Evolutionary conservation across 1,140 invertebrate species (phyloP), one percentile per base, ranked within the genome.

Genomic region (Drosophila ficusphila): DNA sequence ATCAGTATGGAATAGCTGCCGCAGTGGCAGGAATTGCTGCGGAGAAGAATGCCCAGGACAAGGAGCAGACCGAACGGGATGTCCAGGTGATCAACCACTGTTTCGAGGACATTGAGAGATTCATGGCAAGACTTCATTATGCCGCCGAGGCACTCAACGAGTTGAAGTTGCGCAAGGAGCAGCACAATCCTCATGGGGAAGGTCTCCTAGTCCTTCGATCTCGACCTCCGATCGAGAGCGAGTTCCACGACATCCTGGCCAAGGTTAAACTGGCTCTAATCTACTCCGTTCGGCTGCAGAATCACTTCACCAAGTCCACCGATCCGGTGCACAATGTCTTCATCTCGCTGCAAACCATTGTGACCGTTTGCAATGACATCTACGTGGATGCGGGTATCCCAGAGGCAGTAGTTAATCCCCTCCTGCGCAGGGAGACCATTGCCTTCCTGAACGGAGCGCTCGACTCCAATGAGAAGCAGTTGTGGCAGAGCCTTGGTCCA

Each of bases 1-100:
- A 90, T 81, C 89, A 90, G 49, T 90, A 72, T 39, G 89, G 89
- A 0, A 89, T 90, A 12, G 89, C 89, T 7, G 89, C 89, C 0
- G 89, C 89, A 2, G 89, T 56, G 21, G 79, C 81, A 0, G 83
- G 34, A 9, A 78, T 89, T 6, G 89, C 89, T 4, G 82, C 75
- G 8, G 81, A 90, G 39, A 90, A 89, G 56, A 89, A 88, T 18
- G 81, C 76, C 4, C 62, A 75, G 14, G 89, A 90, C 48, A 71
- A 69, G 4, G 89, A 90, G 48, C 89, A 91, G 51, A 78, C 62
- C 1, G 78, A 89, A n/a, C 54, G 79, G 0, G 90, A 89, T 61
- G 83, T 90, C 0, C 73, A 88, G 36, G 90, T 91, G 9, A 46
- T 90, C 4, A 91, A 91, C 39, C 90, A 91, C 33, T 91, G 90